A percentile compares a stretch with the other conserved stretches of the same genome.
phyloP scores from a whole-genome alignment of 2,888 invertebrate species.

The Iselma pallidipennis region DNA sequence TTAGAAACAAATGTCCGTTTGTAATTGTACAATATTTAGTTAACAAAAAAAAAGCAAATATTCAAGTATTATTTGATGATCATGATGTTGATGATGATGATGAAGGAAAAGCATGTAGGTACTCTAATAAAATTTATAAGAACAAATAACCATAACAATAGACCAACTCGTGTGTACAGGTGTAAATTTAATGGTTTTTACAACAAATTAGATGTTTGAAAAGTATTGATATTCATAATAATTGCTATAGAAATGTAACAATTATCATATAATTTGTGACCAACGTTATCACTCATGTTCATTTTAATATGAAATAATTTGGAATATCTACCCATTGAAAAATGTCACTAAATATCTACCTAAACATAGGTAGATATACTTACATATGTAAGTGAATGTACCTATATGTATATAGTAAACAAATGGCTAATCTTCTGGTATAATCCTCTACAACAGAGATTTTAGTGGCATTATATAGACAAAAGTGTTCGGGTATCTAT shows the following conservation, averaged over 20 bases:
- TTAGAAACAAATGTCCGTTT: slow-evolving; percentile 19
- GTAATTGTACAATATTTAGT: slow-evolving; percentile 43
- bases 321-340: too few relatives aligned
- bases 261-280: too few relatives aligned
- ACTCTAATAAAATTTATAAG: slow-evolving; percentile 20
- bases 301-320: too few relatives aligned
- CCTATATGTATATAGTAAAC: neutral
- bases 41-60: slow-evolving; percentile 42
- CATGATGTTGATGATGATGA: neutral
- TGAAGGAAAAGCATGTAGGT: too few relatives aligned
- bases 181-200: slow-evolving; percentile 17
- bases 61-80: slow-evolving; percentile 15
- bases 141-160: slow-evolving; percentile 23
- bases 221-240: too few relatives aligned
- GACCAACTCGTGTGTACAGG: slow-evolving; percentile 15
- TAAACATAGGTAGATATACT: too few relatives aligned
- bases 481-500: slow-evolving; percentile 3
- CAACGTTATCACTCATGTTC: too few relatives aligned
- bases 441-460: neutral
- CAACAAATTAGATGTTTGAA: slow-evolving; percentile 34
- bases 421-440: neutral
- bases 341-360: too few relatives aligned
- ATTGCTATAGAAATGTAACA: too few relatives aligned
- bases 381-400: too few relatives aligned
- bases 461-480: neutral